Evolutionary conservation across 1,140 invertebrate genomes (phyloP).

Genomic region (Teleogryllus occipitalis): DNA sequence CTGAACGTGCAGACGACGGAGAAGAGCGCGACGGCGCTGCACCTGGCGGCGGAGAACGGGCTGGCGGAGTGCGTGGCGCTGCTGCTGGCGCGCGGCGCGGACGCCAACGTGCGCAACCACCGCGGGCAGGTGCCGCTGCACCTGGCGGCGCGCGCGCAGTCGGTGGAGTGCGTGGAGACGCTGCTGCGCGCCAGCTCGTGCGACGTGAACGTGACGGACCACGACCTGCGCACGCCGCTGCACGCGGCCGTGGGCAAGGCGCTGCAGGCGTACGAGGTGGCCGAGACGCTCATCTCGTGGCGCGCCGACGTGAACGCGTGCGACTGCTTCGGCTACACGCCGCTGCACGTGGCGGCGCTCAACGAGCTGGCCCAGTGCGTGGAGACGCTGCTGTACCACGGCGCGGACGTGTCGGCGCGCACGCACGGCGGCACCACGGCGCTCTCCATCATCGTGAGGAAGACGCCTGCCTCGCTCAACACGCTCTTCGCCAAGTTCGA

Average conservation of each 20-base stretch:
- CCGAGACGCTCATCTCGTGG: constrained; percentile 63
- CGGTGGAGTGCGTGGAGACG: constrained; percentile 66
- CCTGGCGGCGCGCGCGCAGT: constrained; percentile 63
- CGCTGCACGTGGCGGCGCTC: constrained; percentile 76
- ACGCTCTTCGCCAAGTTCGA: constrained; percentile 69
- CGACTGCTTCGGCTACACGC: constrained; percentile 82
- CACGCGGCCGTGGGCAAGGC: constrained; percentile 71
- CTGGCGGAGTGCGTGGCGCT: constrained; percentile 62
- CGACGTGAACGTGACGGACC: constrained; percentile 65
- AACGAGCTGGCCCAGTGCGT: constrained; percentile 78
- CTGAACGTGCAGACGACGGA: constrained; percentile 55
- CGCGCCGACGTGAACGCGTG: constrained; percentile 75
- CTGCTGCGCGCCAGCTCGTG: constrained; percentile 57
- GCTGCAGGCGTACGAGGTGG: constrained; percentile 62
- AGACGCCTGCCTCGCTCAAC: constrained; percentile 69
- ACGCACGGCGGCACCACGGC: constrained; percentile 76
- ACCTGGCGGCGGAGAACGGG: constrained; percentile 71
- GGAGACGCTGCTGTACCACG: constrained; percentile 69
- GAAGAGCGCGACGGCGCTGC: constrained; percentile 64
- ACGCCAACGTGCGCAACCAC: constrained; percentile 59
- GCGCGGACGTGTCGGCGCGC: constrained; percentile 73
- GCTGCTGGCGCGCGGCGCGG: constrained; percentile 60
- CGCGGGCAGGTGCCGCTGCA: constrained; percentile 70
- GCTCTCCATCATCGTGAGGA: constrained; percentile 69
- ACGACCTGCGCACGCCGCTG: constrained; percentile 64